Percentiles rank a stretch among this genome's conserved stretches.
Evolutionary conservation across 2,797 vertebrate species (phyloP).

Genomic region (Oreortyx pictus): DNA sequence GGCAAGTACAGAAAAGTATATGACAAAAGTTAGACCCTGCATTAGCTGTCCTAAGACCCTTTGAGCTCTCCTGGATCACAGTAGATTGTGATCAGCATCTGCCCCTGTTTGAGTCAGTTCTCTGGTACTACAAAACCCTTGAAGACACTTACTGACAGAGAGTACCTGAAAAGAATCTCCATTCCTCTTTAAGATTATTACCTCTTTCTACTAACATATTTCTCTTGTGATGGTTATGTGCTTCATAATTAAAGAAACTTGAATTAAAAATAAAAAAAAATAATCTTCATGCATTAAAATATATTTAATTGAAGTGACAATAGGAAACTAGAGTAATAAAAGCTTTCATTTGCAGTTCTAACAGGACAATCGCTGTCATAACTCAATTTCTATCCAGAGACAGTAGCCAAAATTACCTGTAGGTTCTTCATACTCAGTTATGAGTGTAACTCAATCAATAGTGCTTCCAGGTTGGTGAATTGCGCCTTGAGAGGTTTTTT

Average conservation of each 20-base stretch:
- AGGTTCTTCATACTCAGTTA: background rate
- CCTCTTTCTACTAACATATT: background rate
- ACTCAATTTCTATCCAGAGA: background rate
- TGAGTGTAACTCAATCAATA: background rate
- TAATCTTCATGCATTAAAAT: background rate
- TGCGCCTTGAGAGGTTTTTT: background rate
- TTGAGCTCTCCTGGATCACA: background rate
- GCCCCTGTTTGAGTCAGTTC: background rate
- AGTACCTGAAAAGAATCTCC: background rate
- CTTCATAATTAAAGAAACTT: background rate
- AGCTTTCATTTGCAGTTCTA: background rate
- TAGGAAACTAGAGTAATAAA: background rate
- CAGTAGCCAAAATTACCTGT: background rate
- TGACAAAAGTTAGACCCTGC: background rate
- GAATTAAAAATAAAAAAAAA: background rate
- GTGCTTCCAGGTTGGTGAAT: background rate
- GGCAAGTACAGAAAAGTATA: background rate
- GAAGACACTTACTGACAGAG: background rate
- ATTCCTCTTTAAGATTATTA: background rate
- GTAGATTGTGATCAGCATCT: background rate
- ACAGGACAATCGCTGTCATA: background rate
- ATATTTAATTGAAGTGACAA: background rate
- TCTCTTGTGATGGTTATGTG: background rate
- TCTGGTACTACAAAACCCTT: background rate
- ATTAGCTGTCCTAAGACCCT: background rate